Evolutionary conservation across 2,888 invertebrate species (phyloP), one percentile per base, ranked within the genome.

Genomic region (Callimorpha dominula): DNA sequence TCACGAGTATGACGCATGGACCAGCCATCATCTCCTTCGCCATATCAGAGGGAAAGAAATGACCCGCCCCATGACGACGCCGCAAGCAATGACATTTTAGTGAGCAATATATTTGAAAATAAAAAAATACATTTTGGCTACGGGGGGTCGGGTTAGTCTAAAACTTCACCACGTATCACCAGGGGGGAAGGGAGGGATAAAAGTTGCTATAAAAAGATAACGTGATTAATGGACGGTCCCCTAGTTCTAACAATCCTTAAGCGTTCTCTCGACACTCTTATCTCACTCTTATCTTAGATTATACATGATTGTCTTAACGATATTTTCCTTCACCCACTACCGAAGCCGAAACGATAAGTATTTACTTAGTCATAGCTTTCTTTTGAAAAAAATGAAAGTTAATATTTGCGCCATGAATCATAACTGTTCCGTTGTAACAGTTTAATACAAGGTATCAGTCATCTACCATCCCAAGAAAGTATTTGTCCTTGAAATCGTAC

Each of bases 331-430:
- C 14, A 9, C 14, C 20, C n/a, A 57, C 14, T 54, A n/a, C 14
- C 8, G 12, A 68, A 68, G 42, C 14, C 8, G 12, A 68, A 68
- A 68, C 14, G 31, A 20, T 68, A 54, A 54, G 65, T 62, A 71
- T 60, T 72, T 68, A 63, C 54, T 68, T 64, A 60, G 65, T 65
- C 65, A 62, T 69, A 60, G 31, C 73, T 73, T 73, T 73, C 69
- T 69, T 69, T 60, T 65, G 60, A 52, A 62, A 17, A 66, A 15
- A 71, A 42, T 15, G 60, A 73, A 73, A 69, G 73, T 65, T 17
- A 20, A 73, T 49, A 52, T 69, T 65, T 65, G 62, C n/a, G 31
- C 14, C 54, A 50, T 69, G 73, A 73, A 42, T 69, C 73, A 60
- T 49, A 50, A 8, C 17, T 57, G 17, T 46, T 57, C 49, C 43